Evolutionary conservation across 2,888 invertebrate genomes (phyloP), one percentile per base, ranked within the genome.

Genomic region (Eustalomyia histrio): DNA sequence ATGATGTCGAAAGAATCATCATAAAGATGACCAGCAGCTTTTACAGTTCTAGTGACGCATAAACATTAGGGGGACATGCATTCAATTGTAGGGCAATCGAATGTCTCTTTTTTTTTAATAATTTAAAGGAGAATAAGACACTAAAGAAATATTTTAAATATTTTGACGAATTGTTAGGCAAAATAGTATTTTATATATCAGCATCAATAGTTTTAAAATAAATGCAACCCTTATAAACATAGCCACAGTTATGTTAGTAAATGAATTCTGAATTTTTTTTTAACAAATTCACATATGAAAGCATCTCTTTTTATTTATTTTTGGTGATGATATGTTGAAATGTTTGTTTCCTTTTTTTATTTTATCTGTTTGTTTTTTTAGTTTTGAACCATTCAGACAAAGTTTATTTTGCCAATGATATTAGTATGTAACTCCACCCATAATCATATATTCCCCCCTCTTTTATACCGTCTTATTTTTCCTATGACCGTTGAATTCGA

Each of bases 1-100:
- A 87, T 86, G 71, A 79, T 76, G 74, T 80, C 61, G 76, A 55
- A 35, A 67, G 29, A 47, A 74, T 29, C 78, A 74, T 80, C 55
- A 71, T 74, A 71, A 81, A 57, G 81, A 81, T 81, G 81, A 81
- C 81, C 78, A 81, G 74, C 81, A 81, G 81, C 81, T 78, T 78
- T 65, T 67, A 39, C 74, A 67, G 55, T 53, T 80, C 76, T 68
- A 78, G 74, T 81, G 81, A 81, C 81, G 81, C 81, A 78, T 74
- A 81, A 78, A 65, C 43, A 65, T 53, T 18, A 50, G 61, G 74
- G 47, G 60, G 61, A 39, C 39, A 35, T 5, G 1, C 1, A 24
- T 24, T 3, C n/a, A n/a, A n/a, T n/a, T n/a, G n/a, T n/a, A n/a
- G n/a, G n/a, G n/a, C n/a, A n/a, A n/a, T n/a, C n/a, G n/a, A n/a